Evolutionary conservation across 1,140 invertebrate species (phyloP).

Genomic region (Trachelipus rathkii): DNA sequence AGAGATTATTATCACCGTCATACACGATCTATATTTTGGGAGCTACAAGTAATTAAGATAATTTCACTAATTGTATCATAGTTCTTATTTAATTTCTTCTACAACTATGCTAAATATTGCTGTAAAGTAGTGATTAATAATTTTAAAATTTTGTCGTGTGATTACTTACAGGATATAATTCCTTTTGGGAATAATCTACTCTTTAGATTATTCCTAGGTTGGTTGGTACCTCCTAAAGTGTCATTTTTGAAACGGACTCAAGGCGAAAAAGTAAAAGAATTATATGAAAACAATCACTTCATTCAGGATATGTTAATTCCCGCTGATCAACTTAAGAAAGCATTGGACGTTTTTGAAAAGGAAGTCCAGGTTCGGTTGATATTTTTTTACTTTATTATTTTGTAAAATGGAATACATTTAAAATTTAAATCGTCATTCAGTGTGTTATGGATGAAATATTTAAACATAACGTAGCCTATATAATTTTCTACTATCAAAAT

Average conservation of each 20-base stretch:
- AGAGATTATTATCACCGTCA: constrained; percentile 79
- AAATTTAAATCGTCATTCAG: too few relatives aligned
- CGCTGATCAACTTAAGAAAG: constrained; percentile 58
- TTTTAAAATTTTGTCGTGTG: too few relatives aligned
- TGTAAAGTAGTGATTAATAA: too few relatives aligned
- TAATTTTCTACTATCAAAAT: constrained; percentile 21
- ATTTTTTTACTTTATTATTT: too few relatives aligned
- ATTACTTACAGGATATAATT: constrained; percentile 66
- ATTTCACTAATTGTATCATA: background rate
- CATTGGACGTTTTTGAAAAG: constrained; percentile 63
- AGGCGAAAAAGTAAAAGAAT: constrained; percentile 63
- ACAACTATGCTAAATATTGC: too few relatives aligned
- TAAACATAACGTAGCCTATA: too few relatives aligned
- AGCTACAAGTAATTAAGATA: constrained; percentile 60
- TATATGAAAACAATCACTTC: constrained; percentile 76
- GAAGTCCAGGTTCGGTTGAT: constrained; percentile 62
- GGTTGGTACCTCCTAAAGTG: constrained; percentile 77
- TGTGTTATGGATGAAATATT: background rate
- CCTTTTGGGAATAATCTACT: constrained; percentile 75
- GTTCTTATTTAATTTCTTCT: too few relatives aligned
- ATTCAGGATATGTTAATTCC: constrained; percentile 76
- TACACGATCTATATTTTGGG: constrained; percentile 75
- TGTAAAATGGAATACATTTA: too few relatives aligned
- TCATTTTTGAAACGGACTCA: constrained; percentile 77
- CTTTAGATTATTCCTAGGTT: constrained; percentile 70